Percentiles rank a stretch among this genome's conserved stretches.
Evolutionary conservation across 2,113 vertebrate genomes (phyloP).

Genomic region (Macrotis lagotis): DNA sequence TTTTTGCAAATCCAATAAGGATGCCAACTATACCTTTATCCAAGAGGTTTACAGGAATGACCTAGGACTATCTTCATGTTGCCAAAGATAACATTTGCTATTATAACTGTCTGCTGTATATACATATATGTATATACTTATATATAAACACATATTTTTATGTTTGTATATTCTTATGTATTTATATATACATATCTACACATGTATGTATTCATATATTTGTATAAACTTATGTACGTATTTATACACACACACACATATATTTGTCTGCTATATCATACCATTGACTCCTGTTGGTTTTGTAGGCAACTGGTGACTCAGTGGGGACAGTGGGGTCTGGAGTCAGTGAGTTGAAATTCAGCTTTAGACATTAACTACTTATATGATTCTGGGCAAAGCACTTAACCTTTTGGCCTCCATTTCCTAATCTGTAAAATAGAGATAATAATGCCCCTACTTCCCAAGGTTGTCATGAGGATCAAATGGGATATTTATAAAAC

Average conservation of each 20-base stretch:
- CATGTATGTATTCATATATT: background rate
- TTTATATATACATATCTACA: too few relatives aligned
- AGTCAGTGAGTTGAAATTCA: background rate
- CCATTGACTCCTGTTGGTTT: background rate
- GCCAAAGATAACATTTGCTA: background rate
- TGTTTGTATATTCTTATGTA: too few relatives aligned
- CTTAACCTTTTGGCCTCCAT: background rate
- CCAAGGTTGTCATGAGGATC: background rate
- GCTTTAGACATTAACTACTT: background rate
- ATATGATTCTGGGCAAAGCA: background rate
- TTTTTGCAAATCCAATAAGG: background rate
- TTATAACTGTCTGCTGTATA: background rate
- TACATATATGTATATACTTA: too few relatives aligned
- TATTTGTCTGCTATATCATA: too few relatives aligned
- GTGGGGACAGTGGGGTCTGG: background rate
- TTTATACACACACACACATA: too few relatives aligned
- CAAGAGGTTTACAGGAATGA: background rate
- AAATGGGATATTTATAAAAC: background rate
- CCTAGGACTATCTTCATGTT: background rate
- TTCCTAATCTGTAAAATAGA: background rate
- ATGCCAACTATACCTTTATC: background rate
- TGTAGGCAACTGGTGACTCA: background rate
- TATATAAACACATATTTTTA: too few relatives aligned
- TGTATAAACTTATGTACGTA: too few relatives aligned
- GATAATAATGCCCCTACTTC: background rate